phyloP scores from a whole-genome alignment of 1,140 invertebrate genomes.

The Akabosia matsudoensis region DNA sequence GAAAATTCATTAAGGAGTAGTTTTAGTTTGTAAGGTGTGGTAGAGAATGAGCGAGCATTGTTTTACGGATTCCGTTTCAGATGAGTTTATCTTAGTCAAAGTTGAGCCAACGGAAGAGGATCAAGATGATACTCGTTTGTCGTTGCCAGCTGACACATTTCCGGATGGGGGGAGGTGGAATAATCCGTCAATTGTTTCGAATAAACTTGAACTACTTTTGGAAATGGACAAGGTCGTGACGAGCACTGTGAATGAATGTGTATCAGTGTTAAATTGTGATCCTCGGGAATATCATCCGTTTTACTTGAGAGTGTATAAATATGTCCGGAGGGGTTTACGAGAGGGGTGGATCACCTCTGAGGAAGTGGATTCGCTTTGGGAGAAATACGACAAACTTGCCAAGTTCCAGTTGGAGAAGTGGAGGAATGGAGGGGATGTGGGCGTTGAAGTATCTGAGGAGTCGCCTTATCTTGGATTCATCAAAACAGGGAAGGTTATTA shows the following conservation, averaged over 20 bases:
- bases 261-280: background rate
- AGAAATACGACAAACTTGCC: background rate
- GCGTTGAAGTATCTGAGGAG: background rate
- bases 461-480: background rate
- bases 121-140: too few relatives aligned
- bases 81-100: too few relatives aligned
- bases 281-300: background rate
- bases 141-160: too few relatives aligned
- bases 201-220: too few relatives aligned
- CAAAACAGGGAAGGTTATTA: background rate
- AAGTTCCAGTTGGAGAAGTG: background rate
- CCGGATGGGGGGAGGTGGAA: too few relatives aligned
- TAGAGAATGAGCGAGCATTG: too few relatives aligned
- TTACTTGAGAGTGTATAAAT: background rate
- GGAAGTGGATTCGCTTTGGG: background rate
- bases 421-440: background rate
- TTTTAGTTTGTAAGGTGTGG: too few relatives aligned
- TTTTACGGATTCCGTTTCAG: too few relatives aligned
- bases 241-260: background rate
- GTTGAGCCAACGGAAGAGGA: too few relatives aligned
- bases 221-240: background rate
- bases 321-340: too few relatives aligned
- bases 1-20: too few relatives aligned
- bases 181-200: too few relatives aligned
- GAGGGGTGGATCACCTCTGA: background rate